phyloP scores from a whole-genome alignment of 2,888 invertebrate species.

The Macrosiphum euphorbiae region DNA sequence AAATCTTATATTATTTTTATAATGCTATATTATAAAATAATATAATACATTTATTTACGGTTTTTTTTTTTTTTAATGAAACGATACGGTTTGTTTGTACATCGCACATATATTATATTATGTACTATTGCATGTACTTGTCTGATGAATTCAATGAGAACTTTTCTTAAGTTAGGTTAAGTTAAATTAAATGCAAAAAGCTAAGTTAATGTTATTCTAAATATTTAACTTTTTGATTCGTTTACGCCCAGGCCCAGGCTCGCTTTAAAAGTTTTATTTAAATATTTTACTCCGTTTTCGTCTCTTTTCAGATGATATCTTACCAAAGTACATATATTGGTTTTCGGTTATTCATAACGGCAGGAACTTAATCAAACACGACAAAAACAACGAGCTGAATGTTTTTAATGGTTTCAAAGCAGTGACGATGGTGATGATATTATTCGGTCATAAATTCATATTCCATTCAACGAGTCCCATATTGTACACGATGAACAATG shows the following conservation, averaged over 20 bases:
- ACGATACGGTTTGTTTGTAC: neutral
- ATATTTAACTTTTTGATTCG: neutral
- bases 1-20: neutral
- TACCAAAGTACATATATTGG: neutral
- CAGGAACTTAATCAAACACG: neutral
- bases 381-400: slow-evolving; percentile 35
- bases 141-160: neutral
- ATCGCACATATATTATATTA: neutral
- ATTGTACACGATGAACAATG: neutral
- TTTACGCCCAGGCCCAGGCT: neutral
- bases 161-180: neutral
- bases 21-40: no score
- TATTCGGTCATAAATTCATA: slow-evolving; percentile 19
- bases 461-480: neutral
- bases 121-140: no score
- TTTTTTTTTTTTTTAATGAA: neutral
- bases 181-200: neutral
- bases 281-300: neutral
- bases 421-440: neutral
- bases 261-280: neutral
- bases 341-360: slow-evolving; percentile 36
- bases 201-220: neutral
- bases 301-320: neutral
- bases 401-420: slow-evolving; percentile 30
- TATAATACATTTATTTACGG: neutral